phyloP scores from a whole-genome alignment of 2,797 vertebrate genomes.

The Novumbra hubbsi region DNA sequence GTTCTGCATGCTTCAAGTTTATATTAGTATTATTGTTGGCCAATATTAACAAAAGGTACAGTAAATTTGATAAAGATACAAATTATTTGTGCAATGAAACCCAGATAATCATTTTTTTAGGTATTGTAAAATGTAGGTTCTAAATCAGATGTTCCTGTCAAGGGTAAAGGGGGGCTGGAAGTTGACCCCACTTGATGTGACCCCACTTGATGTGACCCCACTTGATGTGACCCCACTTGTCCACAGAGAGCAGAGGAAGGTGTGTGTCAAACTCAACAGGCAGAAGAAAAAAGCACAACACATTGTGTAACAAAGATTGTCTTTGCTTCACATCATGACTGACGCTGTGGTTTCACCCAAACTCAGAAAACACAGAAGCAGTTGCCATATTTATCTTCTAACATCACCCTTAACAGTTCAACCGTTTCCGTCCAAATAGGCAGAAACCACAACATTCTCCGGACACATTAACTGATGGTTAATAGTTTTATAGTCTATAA shows the following conservation, averaged over 20 bases:
- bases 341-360: constrained; percentile 4
- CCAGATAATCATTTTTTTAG: not conserved
- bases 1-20: not conserved
- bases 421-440: constrained; percentile 43
- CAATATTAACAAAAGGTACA: not conserved
- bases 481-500: constrained; percentile 40
- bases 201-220: too few relatives aligned
- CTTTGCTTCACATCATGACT: constrained; percentile 3
- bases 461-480: constrained; percentile 39
- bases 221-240: not conserved
- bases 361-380: constrained; percentile 34
- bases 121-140: not conserved
- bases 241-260: constrained; percentile 4
- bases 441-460: constrained; percentile 32
- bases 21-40: not conserved
- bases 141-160: not conserved
- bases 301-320: constrained; percentile 18
- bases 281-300: constrained; percentile 2
- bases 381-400: constrained; percentile 33
- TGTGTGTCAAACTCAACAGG: constrained; percentile 5
- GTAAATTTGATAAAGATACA: not conserved
- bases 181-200: not conserved
- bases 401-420: constrained; percentile 29
- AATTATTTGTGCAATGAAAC: not conserved
- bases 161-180: not conserved